These are phyloP conservation scores for Oreocharis arfaki DNA, from an alignment of 2,113 vertebrate species.

Conservation along the genomic window DNA sequence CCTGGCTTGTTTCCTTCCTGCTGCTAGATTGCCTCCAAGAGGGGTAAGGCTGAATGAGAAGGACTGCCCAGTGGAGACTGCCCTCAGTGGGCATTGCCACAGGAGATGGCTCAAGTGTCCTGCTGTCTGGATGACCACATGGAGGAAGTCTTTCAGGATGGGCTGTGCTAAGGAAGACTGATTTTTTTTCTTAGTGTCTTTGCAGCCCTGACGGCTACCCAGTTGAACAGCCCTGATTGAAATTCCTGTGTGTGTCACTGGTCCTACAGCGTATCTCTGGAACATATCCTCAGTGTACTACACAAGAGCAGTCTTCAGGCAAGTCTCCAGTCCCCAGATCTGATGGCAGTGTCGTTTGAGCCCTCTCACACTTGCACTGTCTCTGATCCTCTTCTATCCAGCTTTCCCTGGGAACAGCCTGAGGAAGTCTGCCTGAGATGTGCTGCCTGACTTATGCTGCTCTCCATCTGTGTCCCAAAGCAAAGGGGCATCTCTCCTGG, in stretches of 20 bases:
- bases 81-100: neutral
- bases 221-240: neutral
- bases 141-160: neutral
- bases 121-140: neutral
- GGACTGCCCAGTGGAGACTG: neutral
- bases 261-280: neutral
- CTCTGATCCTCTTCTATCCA: neutral
- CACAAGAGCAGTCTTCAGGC: neutral
- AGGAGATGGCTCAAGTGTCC: neutral
- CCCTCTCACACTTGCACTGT: neutral
- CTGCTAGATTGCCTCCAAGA: neutral
- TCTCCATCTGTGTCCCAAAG: neutral
- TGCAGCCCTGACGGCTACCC: neutral
- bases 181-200: neutral
- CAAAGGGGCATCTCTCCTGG: neutral
- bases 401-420: neutral
- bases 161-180: neutral
- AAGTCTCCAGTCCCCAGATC: neutral
- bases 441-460: neutral
- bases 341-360: neutral
- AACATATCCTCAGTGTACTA: accelerated
- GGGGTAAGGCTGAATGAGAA: neutral
- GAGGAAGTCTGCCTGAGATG: neutral
- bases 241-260: neutral
- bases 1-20: neutral